Evolutionary conservation across 2,113 vertebrate genomes (phyloP).

Genomic region (Tautogolabrus adspersus): DNA sequence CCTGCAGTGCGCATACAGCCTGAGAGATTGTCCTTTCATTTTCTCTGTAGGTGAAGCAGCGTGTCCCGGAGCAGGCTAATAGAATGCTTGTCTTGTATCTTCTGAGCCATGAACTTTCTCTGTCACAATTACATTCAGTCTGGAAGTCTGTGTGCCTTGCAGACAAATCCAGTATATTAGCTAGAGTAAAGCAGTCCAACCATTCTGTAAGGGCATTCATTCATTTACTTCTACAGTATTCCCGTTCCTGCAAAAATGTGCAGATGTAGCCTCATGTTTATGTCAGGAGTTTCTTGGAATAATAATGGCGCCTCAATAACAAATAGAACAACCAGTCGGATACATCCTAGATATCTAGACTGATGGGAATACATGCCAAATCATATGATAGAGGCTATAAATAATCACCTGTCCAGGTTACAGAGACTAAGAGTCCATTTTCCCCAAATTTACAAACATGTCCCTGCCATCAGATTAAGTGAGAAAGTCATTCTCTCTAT

Average conservation of each 20-base stretch:
- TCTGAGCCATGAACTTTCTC: conserved; percentile 68
- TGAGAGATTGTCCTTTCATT: conserved; percentile 66
- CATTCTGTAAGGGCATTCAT: conserved; percentile 13
- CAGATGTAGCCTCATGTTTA: background rate
- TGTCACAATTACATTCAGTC: conserved; percentile 62
- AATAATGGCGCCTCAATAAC: too few relatives aligned
- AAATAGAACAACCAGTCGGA: too few relatives aligned
- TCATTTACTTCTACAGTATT: background rate
- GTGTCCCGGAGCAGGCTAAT: conserved; percentile 64
- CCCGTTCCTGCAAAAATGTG: background rate
- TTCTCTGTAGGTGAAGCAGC: conserved; percentile 61
- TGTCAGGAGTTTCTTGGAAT: background rate
- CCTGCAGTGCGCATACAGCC: conserved; percentile 44
- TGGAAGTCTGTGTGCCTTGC: conserved; percentile 43
- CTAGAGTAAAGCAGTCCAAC: conserved; percentile 39
- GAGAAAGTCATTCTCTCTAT: too few relatives aligned
- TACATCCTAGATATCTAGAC: too few relatives aligned
- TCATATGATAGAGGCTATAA: too few relatives aligned
- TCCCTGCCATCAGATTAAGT: too few relatives aligned
- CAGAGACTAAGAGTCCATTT: too few relatives aligned
- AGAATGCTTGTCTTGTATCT: conserved; percentile 73
- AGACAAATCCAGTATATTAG: conserved; percentile 49
- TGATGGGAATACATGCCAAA: too few relatives aligned
- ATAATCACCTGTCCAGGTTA: too few relatives aligned
- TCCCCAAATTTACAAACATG: too few relatives aligned